Conservation (phyloP, 2,113 vertebrate species). For the Addax nasomaculatus region DNA sequence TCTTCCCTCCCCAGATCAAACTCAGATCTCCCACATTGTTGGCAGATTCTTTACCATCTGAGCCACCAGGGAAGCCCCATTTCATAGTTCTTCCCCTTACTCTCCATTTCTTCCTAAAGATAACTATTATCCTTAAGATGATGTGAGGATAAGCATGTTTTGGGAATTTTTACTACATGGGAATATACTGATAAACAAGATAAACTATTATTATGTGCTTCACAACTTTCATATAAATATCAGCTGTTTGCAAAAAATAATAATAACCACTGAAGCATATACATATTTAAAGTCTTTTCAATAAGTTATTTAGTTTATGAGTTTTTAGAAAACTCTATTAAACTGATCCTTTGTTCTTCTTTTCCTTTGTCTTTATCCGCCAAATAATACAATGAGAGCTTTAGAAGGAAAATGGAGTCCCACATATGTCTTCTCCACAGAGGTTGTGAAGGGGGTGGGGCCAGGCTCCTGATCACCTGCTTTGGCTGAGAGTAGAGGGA, state of each 20-base stretch:
- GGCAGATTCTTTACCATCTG: background rate
- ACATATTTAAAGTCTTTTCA: background rate
- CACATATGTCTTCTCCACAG: background rate
- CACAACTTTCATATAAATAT: background rate
- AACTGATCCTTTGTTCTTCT: background rate
- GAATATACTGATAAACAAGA: background rate
- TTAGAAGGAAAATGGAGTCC: background rate
- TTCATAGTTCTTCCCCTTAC: background rate
- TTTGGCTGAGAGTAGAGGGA: background rate
- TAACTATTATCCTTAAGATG: background rate
- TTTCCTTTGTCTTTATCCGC: background rate
- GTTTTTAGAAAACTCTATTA: background rate
- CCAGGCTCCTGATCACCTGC: background rate
- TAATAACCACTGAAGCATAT: background rate
- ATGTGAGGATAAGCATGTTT: background rate
- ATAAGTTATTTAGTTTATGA: background rate
- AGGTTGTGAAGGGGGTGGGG: background rate
- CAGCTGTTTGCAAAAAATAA: background rate
- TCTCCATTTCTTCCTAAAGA: background rate
- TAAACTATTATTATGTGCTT: background rate
- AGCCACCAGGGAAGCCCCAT: background rate
- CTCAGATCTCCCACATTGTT: accelerated
- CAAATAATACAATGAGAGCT: background rate
- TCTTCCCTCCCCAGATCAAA: background rate
- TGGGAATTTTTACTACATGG: background rate